Base-by-base conservation (phyloP, 2,888 invertebrate species). In the Hermaeophaga mercurialis region DNA sequence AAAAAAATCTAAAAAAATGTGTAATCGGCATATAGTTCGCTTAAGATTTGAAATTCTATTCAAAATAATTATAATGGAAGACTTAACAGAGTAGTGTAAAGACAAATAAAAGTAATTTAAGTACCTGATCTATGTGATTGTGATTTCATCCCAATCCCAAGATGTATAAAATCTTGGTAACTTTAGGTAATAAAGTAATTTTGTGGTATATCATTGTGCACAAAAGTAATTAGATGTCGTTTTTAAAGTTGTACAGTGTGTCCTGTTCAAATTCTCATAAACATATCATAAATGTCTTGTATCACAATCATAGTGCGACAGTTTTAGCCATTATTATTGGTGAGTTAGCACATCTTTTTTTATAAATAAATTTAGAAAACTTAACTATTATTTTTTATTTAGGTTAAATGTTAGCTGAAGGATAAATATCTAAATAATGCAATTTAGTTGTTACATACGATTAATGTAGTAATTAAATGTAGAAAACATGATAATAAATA, bases 131-230 rank as follows among this genome's bases (percentile, higher is more conserved):
- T 38, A 45, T 54, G 57, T 58, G 57, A 58, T 58, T 54, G 57
- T 58, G 57, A 49, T 41, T 45, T 45, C 28, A 39, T 34, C 41
- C 36, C 34, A 47, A 36, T 8, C 26, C 49, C 56, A 59, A 58
- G 63, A 66, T 63, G 66, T 60, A 59, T 56, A 66, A 64, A 58
- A 62, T 61, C 59, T 64, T 65, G 59, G 61, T 62, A 45, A 58
- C 63, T 49, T 58, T 66, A 68, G 68, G 68, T 68, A 68, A 66
- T 63, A 34, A 26, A 38, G 18, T 48, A 22, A 19, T 17, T 38
- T 48, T 39, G 49, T 36, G 31, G 28, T 46, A 14, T 39, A 18
- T 31, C 3, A 26, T 19, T 49, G 49, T 33, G 43, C 22, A 14
- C 14, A 26, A 36, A 47, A 47, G 33, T 4, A 45, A 11, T 47